Evolutionary conservation across 1,140 invertebrate species (phyloP).

Genomic region (Danaus plexippus): DNA sequence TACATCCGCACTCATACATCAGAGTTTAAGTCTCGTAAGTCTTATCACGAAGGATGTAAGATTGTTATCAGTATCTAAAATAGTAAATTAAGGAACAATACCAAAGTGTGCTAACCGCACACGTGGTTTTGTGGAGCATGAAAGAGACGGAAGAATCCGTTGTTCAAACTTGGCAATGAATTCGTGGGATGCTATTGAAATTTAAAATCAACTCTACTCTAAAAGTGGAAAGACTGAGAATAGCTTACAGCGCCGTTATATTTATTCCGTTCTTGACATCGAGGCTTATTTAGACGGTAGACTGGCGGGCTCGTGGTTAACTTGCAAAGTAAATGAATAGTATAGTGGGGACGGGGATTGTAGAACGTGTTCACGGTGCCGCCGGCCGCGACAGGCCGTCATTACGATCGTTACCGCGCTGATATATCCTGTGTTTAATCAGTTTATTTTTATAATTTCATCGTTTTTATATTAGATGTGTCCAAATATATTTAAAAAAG

Average conservation of each 20-base stretch:
- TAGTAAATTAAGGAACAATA: constrained; percentile 13
- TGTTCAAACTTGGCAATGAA: constrained; percentile 66
- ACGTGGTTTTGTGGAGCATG: constrained; percentile 44
- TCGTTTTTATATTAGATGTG: constrained; percentile 1
- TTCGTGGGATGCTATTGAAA: constrained; percentile 21
- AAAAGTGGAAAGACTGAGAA: constrained; percentile 19
- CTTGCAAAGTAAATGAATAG: constrained; percentile 55
- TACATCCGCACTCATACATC: constrained; percentile 30
- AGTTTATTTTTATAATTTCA: constrained; percentile 7
- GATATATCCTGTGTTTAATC: constrained; percentile 12
- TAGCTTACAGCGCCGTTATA: background rate
- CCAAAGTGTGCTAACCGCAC: constrained; percentile 44
- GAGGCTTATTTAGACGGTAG: constrained; percentile 38
- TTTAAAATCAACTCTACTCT: constrained; percentile 28
- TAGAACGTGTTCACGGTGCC: constrained; percentile 31
- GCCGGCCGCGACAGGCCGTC: constrained; percentile 24
- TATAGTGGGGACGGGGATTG: constrained; percentile 48
- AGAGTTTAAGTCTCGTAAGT: constrained; percentile 9
- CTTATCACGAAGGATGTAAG: constrained; percentile 13
- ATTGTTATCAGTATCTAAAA: constrained; percentile 14
- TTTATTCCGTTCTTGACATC: constrained; percentile 36
- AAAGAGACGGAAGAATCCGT: constrained; percentile 55
- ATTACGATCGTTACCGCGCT: constrained; percentile 35
- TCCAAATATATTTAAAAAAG: constrained; percentile 8
- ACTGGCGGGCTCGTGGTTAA: constrained; percentile 50